Evolutionary conservation across 2,888 invertebrate genomes (phyloP).

Genomic region (Saturnia japonica): DNA sequence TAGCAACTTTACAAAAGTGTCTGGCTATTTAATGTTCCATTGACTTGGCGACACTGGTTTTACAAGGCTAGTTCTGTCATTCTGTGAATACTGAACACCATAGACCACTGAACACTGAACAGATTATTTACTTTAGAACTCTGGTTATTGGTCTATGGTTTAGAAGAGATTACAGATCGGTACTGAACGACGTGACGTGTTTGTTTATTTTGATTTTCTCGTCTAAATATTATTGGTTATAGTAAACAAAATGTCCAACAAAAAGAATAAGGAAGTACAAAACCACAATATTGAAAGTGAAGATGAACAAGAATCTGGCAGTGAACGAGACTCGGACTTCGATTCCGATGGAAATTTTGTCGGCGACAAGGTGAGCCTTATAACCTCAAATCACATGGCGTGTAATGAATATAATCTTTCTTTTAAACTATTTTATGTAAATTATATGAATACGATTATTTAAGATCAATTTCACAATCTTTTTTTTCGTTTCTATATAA

Average conservation of each 20-base stretch:
- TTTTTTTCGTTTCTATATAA: too few species aligned
- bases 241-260: conserved; percentile 65
- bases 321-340: conserved; percentile 69
- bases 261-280: conserved; percentile 67
- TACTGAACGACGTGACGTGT: too few species aligned
- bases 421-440: background rate
- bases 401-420: background rate
- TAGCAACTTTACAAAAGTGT: too few species aligned
- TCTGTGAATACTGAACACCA: too few species aligned
- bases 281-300: conserved; percentile 72
- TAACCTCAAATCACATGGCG: conserved; percentile 73
- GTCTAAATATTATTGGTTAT: conserved; percentile 2
- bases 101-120: too few species aligned
- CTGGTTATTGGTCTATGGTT: too few species aligned
- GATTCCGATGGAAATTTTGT: conserved; percentile 78
- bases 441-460: background rate
- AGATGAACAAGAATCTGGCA: conserved; percentile 67
- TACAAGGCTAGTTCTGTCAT: too few species aligned
- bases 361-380: conserved; percentile 77
- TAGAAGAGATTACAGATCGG: too few species aligned
- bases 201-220: conserved; percentile 7
- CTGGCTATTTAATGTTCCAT: too few species aligned
- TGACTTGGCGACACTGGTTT: too few species aligned
- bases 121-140: too few species aligned
- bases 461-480: background rate